phyloP scores from a whole-genome alignment of 2,888 invertebrate species.

The Drosophila kuntzei region DNA sequence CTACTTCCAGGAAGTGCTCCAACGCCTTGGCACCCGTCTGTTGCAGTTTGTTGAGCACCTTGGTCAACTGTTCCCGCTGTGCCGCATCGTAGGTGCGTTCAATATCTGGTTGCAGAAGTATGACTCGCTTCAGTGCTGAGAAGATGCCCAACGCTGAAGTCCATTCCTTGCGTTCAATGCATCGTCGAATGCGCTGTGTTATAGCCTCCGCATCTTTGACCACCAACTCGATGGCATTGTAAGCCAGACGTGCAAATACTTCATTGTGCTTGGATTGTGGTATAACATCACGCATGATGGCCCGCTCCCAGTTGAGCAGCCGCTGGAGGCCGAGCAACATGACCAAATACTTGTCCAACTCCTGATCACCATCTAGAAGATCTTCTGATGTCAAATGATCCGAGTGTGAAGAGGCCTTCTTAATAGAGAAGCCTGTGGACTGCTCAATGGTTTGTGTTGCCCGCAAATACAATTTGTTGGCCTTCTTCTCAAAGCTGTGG shows the following conservation, averaged over 20 bases:
- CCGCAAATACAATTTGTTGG: conserved; percentile 92
- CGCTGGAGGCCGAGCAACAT: conserved; percentile 93
- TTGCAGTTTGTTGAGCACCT: conserved; percentile 90
- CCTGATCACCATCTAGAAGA: conserved; percentile 89
- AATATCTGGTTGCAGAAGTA: conserved; percentile 91
- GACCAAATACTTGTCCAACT: conserved; percentile 93
- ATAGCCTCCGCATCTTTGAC: conserved; percentile 95
- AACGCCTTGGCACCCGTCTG: conserved; percentile 93
- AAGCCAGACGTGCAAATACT: conserved; percentile 93
- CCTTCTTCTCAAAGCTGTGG: conserved; percentile 90
- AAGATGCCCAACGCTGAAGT: conserved; percentile 92
- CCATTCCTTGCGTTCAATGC: conserved; percentile 92
- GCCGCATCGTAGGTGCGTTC: conserved; percentile 91
- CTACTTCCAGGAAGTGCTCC: conserved; percentile 96
- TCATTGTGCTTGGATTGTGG: conserved; percentile 92
- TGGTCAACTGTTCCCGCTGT: conserved; percentile 90
- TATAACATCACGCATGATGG: conserved; percentile 93
- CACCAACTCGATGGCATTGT: conserved; percentile 93
- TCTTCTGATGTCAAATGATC: conserved; percentile 85
- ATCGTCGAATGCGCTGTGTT: conserved; percentile 90
- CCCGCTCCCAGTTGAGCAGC: conserved; percentile 94
- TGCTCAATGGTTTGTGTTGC: conserved; percentile 93
- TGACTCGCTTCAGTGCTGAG: conserved; percentile 92
- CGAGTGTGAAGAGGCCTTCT: conserved; percentile 84
- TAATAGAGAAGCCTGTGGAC: conserved; percentile 92